phyloP scores from a whole-genome alignment of 2,113 vertebrate genomes.

The Menura novaehollandiae region DNA sequence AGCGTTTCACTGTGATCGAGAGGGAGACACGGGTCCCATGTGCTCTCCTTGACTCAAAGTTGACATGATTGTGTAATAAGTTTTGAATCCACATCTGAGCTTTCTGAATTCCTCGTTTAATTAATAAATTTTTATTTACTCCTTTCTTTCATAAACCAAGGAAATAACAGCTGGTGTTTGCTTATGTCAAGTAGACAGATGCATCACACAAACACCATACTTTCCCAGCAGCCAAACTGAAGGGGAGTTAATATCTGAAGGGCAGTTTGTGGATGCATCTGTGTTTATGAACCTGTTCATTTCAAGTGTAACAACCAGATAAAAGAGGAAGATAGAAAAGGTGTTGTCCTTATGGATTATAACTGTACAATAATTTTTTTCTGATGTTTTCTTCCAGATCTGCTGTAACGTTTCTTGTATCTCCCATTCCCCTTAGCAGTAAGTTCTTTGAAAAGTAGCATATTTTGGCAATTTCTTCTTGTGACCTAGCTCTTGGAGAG shows the following conservation, averaged over 20 bases:
- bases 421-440: neutral
- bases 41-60: neutral
- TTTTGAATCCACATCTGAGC: slow-evolving; percentile 1
- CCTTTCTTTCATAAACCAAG: neutral
- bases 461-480: neutral
- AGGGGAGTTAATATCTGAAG: neutral
- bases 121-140: neutral
- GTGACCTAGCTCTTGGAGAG: neutral
- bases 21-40: neutral
- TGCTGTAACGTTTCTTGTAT: neutral
- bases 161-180: slow-evolving; percentile 31
- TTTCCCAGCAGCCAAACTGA: neutral
- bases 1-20: neutral
- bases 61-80: neutral
- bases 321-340: neutral
- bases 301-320: neutral
- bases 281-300: neutral
- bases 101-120: neutral
- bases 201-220: neutral
- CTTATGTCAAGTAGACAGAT: neutral
- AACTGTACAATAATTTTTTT: neutral
- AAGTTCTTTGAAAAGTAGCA: neutral
- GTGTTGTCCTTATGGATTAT: neutral
- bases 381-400: neutral
- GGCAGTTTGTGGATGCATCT: neutral